Evolutionary conservation across 1,140 invertebrate species (phyloP).

Genomic region (Latrodectus geometricus): DNA sequence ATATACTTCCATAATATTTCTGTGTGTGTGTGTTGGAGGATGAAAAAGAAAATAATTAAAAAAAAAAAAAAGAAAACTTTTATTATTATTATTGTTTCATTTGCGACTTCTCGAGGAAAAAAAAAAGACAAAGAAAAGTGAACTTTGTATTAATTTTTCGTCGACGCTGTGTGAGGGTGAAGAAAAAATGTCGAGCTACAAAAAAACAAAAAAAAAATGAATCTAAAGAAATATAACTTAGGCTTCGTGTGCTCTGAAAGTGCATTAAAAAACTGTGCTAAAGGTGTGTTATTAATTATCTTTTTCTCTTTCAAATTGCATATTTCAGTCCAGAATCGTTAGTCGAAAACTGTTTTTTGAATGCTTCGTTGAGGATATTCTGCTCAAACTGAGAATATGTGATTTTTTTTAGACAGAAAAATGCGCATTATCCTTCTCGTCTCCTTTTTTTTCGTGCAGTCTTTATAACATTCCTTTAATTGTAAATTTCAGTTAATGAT

Average conservation of each 20-base stretch:
- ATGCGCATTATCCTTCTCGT: slow-evolving; percentile 18
- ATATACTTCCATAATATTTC: slow-evolving; percentile 15
- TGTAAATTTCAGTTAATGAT: slow-evolving; percentile 46
- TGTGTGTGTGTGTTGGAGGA: slow-evolving; percentile 18
- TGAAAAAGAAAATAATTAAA: slow-evolving; percentile 24
- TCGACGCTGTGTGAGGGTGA: slow-evolving; percentile 9
- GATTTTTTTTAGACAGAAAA: slow-evolving; percentile 29
- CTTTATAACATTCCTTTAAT: slow-evolving; percentile 52
- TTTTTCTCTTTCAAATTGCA: slow-evolving; percentile 57
- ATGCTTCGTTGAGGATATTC: slow-evolving; percentile 23
- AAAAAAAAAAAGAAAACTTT: slow-evolving; percentile 53
- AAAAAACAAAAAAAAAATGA: slow-evolving; percentile 30
- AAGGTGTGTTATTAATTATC: slow-evolving; percentile 62
- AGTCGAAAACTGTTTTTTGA: slow-evolving; percentile 55
- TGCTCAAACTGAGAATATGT: slow-evolving; percentile 8
- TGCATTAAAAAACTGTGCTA: slow-evolving; percentile 37
- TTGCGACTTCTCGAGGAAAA: slow-evolving; percentile 40
- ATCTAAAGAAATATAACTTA: slow-evolving; percentile 39
- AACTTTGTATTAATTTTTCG: slow-evolving; percentile 60
- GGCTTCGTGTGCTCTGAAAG: neutral
- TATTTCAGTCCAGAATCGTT: slow-evolving; percentile 60
- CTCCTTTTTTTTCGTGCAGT: slow-evolving; percentile 24
- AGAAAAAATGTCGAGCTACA: neutral
- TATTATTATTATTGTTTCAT: slow-evolving; percentile 59
- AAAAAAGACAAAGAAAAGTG: slow-evolving; percentile 13